Conservation (phyloP, 2,113 vertebrate species). For the Panurus biarmicus region DNA sequence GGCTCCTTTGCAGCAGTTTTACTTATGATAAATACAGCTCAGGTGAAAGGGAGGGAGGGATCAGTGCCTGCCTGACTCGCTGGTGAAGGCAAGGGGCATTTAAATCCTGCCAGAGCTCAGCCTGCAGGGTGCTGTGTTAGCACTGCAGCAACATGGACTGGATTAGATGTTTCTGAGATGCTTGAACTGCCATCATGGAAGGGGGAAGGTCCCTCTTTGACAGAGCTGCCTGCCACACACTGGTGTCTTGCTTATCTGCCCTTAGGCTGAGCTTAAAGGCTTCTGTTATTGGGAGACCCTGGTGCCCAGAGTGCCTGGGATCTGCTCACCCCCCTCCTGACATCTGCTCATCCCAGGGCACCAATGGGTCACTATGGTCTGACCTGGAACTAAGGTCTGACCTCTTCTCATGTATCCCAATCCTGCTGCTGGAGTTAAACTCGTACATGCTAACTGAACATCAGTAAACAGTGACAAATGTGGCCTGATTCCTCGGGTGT, state of each 20-base stretch:
- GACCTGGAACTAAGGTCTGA: neutral
- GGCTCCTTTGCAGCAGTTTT: neutral
- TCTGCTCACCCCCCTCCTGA: neutral
- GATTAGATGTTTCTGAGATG: neutral
- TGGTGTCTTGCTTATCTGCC: accelerated
- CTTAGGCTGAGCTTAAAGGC: neutral
- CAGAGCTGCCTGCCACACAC: neutral
- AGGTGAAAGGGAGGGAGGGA: neutral
- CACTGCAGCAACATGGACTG: neutral
- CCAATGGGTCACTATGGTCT: accelerated
- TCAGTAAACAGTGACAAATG: neutral
- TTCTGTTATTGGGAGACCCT: neutral
- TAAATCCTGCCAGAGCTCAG: neutral
- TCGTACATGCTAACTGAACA: neutral
- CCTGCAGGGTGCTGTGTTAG: neutral
- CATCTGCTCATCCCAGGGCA: neutral
- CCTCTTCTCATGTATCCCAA: accelerated
- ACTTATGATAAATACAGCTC: neutral
- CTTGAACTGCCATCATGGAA: neutral
- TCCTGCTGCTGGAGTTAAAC: neutral
- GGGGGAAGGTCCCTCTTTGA: accelerated
- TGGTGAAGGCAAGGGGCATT: neutral
- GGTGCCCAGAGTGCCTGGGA: neutral
- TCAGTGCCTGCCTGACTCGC: neutral
- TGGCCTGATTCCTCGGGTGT: accelerated